Percentiles rank a stretch among this genome's conserved stretches.
These are phyloP conservation scores for Caiman crocodilus DNA, from an alignment of 2,797 vertebrate species.

Conservation along the genomic window DNA sequence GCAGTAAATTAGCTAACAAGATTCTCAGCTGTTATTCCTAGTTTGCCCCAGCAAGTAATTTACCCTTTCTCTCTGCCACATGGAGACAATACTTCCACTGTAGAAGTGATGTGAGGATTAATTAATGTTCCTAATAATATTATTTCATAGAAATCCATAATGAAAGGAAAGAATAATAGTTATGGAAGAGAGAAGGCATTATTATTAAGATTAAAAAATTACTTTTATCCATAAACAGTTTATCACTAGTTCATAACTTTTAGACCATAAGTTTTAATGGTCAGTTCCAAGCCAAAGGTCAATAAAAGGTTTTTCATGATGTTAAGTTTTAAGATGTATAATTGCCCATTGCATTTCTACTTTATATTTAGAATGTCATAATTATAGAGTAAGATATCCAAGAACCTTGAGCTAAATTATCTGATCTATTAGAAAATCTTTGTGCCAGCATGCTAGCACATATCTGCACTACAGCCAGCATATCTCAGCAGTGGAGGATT, in stretches of 20 bases:
- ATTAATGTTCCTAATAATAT: neutral
- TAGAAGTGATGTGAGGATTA: neutral
- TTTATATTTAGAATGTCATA: neutral
- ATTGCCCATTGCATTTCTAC: rapidly evolving
- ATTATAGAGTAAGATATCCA: neutral
- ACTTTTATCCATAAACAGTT: neutral
- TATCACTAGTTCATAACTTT: neutral
- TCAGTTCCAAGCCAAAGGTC: neutral
- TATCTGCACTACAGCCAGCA: neutral
- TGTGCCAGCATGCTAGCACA: neutral
- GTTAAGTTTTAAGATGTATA: neutral
- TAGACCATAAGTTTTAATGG: neutral
- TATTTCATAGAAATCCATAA: neutral
- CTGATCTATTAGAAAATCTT: neutral
- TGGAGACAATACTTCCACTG: neutral
- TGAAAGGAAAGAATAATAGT: neutral
- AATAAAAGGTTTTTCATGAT: neutral
- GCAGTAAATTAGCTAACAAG: neutral
- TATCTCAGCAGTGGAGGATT: neutral
- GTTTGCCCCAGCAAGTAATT: neutral
- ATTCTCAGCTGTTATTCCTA: neutral
- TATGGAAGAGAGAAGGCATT: neutral
- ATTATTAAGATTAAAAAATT: neutral
- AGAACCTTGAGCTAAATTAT: neutral
- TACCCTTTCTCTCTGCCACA: neutral